Conservation (phyloP, 2,888 invertebrate species). For the Meghimatium bilineatum region DNA sequence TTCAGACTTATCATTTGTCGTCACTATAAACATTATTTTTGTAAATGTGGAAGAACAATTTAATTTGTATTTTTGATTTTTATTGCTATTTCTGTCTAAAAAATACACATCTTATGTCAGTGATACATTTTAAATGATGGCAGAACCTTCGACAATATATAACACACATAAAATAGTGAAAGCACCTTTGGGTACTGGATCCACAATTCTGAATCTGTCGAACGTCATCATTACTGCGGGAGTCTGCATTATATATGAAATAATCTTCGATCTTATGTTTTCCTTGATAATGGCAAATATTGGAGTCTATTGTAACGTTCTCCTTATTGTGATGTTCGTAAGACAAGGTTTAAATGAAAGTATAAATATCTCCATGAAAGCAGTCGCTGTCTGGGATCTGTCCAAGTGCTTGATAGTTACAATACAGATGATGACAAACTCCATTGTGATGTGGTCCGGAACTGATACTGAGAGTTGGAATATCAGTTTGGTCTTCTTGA, state of each 20-base stretch:
- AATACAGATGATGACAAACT: conserved; percentile 13
- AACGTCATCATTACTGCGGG: background rate
- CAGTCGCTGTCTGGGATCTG: conserved; percentile 45
- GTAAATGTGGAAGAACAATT: no score
- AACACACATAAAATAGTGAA: background rate
- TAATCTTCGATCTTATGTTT: conserved; percentile 67
- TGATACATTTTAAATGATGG: background rate
- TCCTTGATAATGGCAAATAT: conserved; percentile 48
- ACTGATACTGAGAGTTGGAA: conserved; percentile 36
- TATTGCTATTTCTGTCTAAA: no score
- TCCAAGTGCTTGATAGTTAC: conserved; percentile 27
- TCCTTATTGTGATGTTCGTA: conserved; percentile 45
- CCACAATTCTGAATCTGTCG: background rate
- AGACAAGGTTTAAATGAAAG: conserved; percentile 34
- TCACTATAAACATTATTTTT: no score
- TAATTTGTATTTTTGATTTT: no score
- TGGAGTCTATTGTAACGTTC: conserved; percentile 30
- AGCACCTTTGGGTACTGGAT: background rate
- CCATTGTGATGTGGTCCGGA: background rate
- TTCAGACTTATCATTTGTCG: no score
- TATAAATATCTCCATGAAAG: conserved; percentile 42
- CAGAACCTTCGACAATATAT: background rate
- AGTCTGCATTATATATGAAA: conserved; percentile 56
- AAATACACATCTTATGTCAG: no score
- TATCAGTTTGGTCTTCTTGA: conserved; percentile 20